A percentile compares a stretch with the other conserved stretches of the same genome.
Evolutionary conservation across 1,140 invertebrate species (phyloP).

Genomic region (Lordiphosa mommai): DNA sequence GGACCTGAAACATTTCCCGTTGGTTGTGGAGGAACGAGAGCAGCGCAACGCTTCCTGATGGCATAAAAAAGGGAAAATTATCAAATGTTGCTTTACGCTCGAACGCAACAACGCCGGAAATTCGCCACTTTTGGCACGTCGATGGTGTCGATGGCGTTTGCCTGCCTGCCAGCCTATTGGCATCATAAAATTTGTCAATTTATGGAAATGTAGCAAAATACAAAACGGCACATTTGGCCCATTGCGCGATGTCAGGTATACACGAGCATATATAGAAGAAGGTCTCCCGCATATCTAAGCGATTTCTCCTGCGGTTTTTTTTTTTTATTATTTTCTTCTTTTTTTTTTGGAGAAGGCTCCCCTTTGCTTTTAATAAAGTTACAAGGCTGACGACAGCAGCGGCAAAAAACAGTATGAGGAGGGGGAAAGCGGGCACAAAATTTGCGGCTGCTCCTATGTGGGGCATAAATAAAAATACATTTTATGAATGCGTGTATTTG

Average conservation of each 20-base stretch:
- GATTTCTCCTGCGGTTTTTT: conserved; percentile 6
- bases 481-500: conserved; percentile 32
- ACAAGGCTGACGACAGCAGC: conserved; percentile 42
- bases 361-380: conserved; percentile 43
- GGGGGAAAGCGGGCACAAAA: neutral
- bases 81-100: conserved; percentile 22
- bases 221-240: conserved; percentile 24
- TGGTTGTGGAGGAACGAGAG: too few relatives aligned
- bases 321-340: neutral
- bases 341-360: neutral
- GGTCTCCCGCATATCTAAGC: conserved; percentile 6
- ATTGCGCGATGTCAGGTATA: neutral
- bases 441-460: conserved; percentile 3
- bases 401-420: neutral
- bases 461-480: conserved; percentile 37
- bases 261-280: neutral
- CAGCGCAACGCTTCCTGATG: conserved; percentile 26
- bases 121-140: conserved; percentile 20
- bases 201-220: conserved; percentile 43
- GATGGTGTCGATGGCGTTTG: conserved; percentile 20
- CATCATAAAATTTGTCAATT: conserved; percentile 56
- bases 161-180: conserved; percentile 37
- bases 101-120: conserved; percentile 15
- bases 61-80: conserved; percentile 20
- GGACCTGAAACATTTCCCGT: too few relatives aligned